Base-by-base conservation (phyloP, 2,888 invertebrate species). In the Meiosimyza decipiens region DNA sequence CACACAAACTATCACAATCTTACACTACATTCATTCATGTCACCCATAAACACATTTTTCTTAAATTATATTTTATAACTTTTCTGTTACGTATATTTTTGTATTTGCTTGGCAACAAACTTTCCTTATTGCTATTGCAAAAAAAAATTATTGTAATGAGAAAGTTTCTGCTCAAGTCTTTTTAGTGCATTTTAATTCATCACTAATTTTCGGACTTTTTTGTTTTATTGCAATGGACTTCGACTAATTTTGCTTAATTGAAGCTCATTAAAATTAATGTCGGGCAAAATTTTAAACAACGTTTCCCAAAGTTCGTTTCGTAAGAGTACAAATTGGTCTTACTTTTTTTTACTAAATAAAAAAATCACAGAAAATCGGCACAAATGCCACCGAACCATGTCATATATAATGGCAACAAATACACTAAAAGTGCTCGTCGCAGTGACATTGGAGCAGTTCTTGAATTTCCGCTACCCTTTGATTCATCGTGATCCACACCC, bases 381-480 rank as follows among this genome's bases (percentile, higher is more conserved):
- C 95, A 91, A 81, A 94, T 92, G 77, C 93, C 92, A 73, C 94
- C 94, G 87, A 95, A 93, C 95, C 95, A 95, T 83, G 94, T 93
- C 87, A 95, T 91, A 79, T 93, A 93, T 57, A 95, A 92, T 5
- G 95, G 95, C 84, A 95, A 88, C 75, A 95, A 90, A 87, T 94
- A 95, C 64, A 93, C 90, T 80, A 93, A 88, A 65, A 95, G 87
- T 40, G 87, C 82, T 69, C 83, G 82, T 71, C 82, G 80, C 73
- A 82, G 77, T 72, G 82, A 82, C 80, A 82, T 80, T 80, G 80
- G 74, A 16, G 79, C 78, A 64, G 77, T 77, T 47, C 75, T 79
- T n/a, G 83, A 77, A 49, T 77, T 73, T 68, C 77, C 54, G 68
- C 71, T 51, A 33, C 71, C 22, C 55, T 76, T 16, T 59, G 57